A percentile compares a stretch with the other conserved stretches of the same genome.
Conservation (phyloP, 2,888 invertebrate species). For the Exephanes ischioxanthus region DNA sequence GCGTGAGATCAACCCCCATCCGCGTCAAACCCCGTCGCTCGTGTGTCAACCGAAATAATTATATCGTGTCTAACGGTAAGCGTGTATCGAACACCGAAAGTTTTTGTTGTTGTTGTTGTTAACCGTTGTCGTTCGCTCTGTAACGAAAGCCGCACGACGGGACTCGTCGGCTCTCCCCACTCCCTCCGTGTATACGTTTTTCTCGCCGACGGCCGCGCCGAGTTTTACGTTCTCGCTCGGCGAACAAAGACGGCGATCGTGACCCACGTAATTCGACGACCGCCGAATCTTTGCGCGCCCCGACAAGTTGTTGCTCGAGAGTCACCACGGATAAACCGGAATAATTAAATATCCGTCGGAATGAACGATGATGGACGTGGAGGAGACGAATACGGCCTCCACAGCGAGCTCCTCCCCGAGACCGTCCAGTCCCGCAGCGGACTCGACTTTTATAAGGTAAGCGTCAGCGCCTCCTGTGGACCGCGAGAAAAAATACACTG, state of each 20-base stretch:
- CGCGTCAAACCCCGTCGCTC: constrained; percentile 61
- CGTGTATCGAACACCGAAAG: neutral
- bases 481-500: neutral
- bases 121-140: neutral
- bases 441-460: constrained; percentile 84
- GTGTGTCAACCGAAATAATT: constrained; percentile 46
- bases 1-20: constrained; percentile 73
- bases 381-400: constrained; percentile 83
- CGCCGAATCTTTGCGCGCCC: neutral
- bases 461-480: neutral
- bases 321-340: constrained; percentile 37
- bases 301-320: constrained; percentile 13
- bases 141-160: neutral
- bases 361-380: constrained; percentile 84
- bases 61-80: neutral
- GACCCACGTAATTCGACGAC: neutral
- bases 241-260: neutral
- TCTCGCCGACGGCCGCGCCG: neutral
- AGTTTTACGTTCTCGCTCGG: neutral
- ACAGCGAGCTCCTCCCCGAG: constrained; percentile 83
- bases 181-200: constrained; percentile 8
- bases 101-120: constrained; percentile 9
- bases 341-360: constrained; percentile 71
- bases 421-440: constrained; percentile 83
- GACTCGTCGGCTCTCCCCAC: neutral